These are phyloP conservation scores for Macrosteles quadrilineatus DNA, from an alignment of 1,140 invertebrate genomes.

Conservation along the genomic window DNA sequence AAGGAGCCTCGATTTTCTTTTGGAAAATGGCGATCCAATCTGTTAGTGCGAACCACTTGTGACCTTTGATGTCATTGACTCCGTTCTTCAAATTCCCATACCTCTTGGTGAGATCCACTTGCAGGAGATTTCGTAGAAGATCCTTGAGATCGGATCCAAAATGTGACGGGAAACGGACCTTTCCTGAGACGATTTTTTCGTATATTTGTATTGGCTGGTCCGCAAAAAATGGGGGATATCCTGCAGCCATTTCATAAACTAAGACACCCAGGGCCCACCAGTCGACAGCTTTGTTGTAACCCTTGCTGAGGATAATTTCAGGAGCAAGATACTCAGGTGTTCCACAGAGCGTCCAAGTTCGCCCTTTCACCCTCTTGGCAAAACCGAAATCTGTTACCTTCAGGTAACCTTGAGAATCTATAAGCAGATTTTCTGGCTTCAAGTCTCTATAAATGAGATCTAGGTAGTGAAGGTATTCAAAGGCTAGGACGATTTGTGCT, in stretches of 20 bases:
- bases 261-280: conserved; percentile 97
- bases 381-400: conserved; percentile 99
- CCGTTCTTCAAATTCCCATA: conserved; percentile 99
- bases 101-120: conserved; percentile 98
- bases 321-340: conserved; percentile 99
- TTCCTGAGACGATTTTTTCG: conserved; percentile 93
- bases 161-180: conserved; percentile 90
- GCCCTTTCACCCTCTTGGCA: conserved; percentile 97
- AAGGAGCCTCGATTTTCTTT: conserved; percentile 97
- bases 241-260: conserved; percentile 90
- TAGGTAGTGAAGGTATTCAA: conserved; percentile 99
- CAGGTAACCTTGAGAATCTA: conserved; percentile 97
- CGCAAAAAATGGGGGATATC: conserved; percentile 94
- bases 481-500: conserved; percentile 98
- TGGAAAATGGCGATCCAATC: conserved; percentile 99
- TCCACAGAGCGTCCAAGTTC: conserved; percentile 99
- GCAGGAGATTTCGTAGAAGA: conserved; percentile 92
- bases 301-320: conserved; percentile 96
- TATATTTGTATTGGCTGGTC: conserved; percentile 99
- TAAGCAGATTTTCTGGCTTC: conserved; percentile 98
- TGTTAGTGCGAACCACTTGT: conserved; percentile 98
- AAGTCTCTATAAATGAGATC: conserved; percentile 99
- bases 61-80: conserved; percentile 98
- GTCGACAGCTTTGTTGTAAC: conserved; percentile 99
- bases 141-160: conserved; percentile 96